A percentile compares a stretch with the other conserved stretches of the same genome.
Evolutionary conservation across 2,797 vertebrate genomes (phyloP).

Genomic region (Cuniculus paca): DNA sequence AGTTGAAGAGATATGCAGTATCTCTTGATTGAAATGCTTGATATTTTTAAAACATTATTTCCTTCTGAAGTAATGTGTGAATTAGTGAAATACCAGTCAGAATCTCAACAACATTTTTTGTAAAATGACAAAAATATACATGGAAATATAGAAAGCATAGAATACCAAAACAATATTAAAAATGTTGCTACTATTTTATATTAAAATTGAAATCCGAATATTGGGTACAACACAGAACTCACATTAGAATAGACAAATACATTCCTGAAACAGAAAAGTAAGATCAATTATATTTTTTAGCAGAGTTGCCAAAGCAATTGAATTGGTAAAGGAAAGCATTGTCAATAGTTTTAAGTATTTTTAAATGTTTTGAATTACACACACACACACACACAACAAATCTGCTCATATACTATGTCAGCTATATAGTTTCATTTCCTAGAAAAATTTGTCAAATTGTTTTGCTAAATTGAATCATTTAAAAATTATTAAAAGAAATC

Average conservation of each 20-base stretch:
- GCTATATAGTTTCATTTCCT: background rate
- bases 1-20: background rate
- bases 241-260: background rate
- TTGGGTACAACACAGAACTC: background rate
- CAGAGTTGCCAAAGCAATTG: background rate
- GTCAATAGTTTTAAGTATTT: background rate
- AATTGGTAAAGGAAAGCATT: background rate
- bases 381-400: background rate
- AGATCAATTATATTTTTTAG: background rate
- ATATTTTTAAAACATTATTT: background rate
- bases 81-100: background rate
- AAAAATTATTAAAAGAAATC: background rate
- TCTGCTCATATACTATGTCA: background rate
- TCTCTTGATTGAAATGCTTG: background rate
- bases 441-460: background rate
- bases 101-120: background rate
- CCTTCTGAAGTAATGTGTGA: background rate
- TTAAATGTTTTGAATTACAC: background rate
- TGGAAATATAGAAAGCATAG: background rate
- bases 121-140: constrained; percentile 47
- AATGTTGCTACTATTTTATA: background rate
- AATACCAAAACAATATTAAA: constrained; percentile 3
- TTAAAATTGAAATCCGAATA: background rate
- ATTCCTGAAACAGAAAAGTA: background rate
- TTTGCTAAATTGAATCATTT: background rate